Evolutionary conservation across 2,888 invertebrate genomes (phyloP), one percentile per base, ranked within the genome.

Genomic region (Agrotis puta): DNA sequence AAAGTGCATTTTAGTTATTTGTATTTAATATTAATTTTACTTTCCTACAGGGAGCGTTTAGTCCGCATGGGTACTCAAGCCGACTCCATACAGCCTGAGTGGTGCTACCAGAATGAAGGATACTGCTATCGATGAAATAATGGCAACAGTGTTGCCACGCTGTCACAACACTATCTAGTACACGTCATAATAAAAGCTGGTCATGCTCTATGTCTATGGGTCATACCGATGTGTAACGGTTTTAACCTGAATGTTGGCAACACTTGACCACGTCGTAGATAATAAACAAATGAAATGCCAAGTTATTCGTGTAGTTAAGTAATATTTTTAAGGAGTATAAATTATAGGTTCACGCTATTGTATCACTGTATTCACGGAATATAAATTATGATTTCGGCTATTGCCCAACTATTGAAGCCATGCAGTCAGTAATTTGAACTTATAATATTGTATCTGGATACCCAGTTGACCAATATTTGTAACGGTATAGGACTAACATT

Each of bases 51-150:
- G n/a, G 97, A 98, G 84, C 97, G 98, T 64, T 92, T 98, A 62
- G 96, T 98, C 0, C 96, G 96, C 73, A 96, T 97, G 87, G 98
- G 98, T 33, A 95, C 98, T 64, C 91, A 96, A n/a, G 97, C 98
- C 0, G 98, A 98, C 85, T 96, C 97, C 18, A 89, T 98, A 64
- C 97, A 98, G 90, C 98, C 98, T 0, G 97, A 98, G 89, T 98
- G 98, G 98, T 98, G 98, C 88, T 94, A 97, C 82, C 98, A 98
- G 88, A 97, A 98, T 91, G 97, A 98, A 90, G 97, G 97, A 45
- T 95, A 97, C 78, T 98, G 98, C 89, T 92, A 94, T 79, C 79
- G 75, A 57, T 79, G 67, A 79, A 4, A 64, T 24, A 22, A 48
- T 24, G 11, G 2, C 20, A 53, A 68, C 61, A 45, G 45, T 50